These are phyloP conservation scores for Ascaphus truei DNA, from an alignment of 2,113 vertebrate species.

Conservation along the genomic window DNA sequence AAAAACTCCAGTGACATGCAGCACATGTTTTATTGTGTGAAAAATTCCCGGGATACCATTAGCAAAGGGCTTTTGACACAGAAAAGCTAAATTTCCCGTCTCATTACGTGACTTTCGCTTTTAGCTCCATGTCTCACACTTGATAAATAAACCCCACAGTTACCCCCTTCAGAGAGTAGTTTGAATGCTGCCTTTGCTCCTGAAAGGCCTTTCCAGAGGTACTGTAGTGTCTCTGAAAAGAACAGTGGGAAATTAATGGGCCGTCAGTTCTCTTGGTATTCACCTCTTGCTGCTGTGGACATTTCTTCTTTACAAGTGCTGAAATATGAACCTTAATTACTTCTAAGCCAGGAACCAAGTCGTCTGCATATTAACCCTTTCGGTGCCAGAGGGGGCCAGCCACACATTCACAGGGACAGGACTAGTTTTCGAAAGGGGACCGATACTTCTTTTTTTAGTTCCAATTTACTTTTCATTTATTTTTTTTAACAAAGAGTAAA, in stretches of 20 bases:
- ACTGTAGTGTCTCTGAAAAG: slow-evolving; percentile 28
- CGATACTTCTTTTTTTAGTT: no score
- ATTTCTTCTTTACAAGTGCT: slow-evolving; percentile 27
- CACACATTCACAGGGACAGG: no score
- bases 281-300: not conserved
- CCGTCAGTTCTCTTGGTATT: slow-evolving; percentile 27
- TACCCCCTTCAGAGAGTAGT: slow-evolving; percentile 32
- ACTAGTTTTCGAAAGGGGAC: no score
- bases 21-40: slow-evolving; percentile 6
- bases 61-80: slow-evolving; percentile 30
- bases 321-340: slow-evolving; percentile 32
- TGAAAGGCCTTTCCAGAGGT: slow-evolving; percentile 10
- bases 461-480: no score
- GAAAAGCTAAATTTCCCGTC: slow-evolving; percentile 9
- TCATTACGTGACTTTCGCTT: slow-evolving; percentile 30
- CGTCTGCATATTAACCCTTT: slow-evolving; percentile 9
- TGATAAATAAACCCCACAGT: slow-evolving; percentile 35
- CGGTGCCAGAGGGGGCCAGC: no score
- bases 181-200: slow-evolving; percentile 33
- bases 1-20: not conserved
- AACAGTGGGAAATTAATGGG: slow-evolving; percentile 35
- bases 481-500: no score
- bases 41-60: slow-evolving; percentile 8
- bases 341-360: slow-evolving; percentile 14
- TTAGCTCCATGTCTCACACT: slow-evolving; percentile 19